A percentile compares a stretch with the other conserved stretches of the same genome.
phyloP scores from a whole-genome alignment of 2,113 vertebrate genomes.

The Perccottus glenii region DNA sequence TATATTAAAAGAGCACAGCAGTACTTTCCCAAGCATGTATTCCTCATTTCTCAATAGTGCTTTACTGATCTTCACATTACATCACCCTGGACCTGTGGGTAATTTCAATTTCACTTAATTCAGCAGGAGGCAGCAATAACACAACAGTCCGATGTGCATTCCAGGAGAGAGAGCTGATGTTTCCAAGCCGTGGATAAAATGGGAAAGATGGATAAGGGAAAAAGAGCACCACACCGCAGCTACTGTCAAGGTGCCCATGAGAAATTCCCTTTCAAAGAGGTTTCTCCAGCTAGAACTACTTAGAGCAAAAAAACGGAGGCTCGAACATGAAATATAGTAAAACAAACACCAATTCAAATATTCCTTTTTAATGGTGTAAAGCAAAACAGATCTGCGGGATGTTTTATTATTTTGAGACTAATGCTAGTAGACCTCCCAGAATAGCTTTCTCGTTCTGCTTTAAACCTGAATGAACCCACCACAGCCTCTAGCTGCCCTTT shows the following conservation, averaged over 20 bases:
- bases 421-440: conserved; percentile 47
- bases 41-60: conserved; percentile 27
- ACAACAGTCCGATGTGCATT: conserved; percentile 12
- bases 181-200: conserved; percentile 16
- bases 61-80: conserved; percentile 35
- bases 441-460: conserved; percentile 49
- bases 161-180: conserved; percentile 7
- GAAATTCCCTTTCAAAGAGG: conserved; percentile 19
- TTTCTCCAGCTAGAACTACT: conserved; percentile 7
- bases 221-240: conserved; percentile 21
- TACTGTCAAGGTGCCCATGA: conserved; percentile 43
- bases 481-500: conserved; percentile 61
- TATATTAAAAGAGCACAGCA: conserved; percentile 11
- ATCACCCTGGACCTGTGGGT: conserved; percentile 42
- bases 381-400: not conserved
- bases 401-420: conserved; percentile 23
- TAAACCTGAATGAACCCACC: conserved; percentile 74
- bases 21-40: conserved; percentile 33
- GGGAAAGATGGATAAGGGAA: conserved; percentile 14
- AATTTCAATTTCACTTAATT: conserved; percentile 44
- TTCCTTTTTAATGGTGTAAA: conserved; percentile 11
- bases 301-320: conserved; percentile 5
- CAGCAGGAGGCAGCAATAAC: conserved; percentile 28
- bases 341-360: conserved; percentile 14
- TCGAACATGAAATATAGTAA: conserved; percentile 1